Conservation (phyloP, 2,888 invertebrate genomes). For the Pachydiplax longipennis region DNA sequence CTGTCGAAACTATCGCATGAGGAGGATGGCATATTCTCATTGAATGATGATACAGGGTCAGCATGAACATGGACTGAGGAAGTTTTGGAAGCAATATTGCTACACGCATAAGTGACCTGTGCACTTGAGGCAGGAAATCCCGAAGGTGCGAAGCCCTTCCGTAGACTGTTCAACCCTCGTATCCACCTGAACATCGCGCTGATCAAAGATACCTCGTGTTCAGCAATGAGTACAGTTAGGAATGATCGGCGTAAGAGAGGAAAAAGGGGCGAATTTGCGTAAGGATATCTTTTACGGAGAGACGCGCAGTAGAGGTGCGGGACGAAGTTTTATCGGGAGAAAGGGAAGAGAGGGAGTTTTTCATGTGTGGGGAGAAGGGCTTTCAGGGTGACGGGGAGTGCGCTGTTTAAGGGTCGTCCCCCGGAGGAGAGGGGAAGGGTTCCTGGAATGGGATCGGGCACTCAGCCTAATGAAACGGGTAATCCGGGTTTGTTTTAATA, state of each 20-base stretch:
- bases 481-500: constrained; percentile 59
- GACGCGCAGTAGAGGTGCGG: background rate
- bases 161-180: too few relatives aligned
- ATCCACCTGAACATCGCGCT: too few relatives aligned
- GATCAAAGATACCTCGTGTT: too few relatives aligned
- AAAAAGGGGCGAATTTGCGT: background rate
- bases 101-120: too few relatives aligned
- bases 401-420: background rate
- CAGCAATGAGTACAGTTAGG: too few relatives aligned
- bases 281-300: background rate
- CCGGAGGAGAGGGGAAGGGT: background rate
- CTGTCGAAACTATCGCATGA: too few relatives aligned
- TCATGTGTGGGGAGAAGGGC: constrained; percentile 1
- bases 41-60: too few relatives aligned
- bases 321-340: background rate
- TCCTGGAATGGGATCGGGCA: constrained; percentile 56
- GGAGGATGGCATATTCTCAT: too few relatives aligned
- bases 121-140: too few relatives aligned
- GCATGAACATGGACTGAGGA: too few relatives aligned
- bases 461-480: constrained; percentile 67
- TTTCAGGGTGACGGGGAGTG: background rate
- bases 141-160: too few relatives aligned
- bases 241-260: background rate
- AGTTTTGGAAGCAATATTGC: too few relatives aligned
- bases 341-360: background rate